A percentile compares a stretch with the other conserved stretches of the same genome.
Evolutionary conservation across 2,888 invertebrate genomes (phyloP).

Genomic region (Nemotelus pantherinus): DNA sequence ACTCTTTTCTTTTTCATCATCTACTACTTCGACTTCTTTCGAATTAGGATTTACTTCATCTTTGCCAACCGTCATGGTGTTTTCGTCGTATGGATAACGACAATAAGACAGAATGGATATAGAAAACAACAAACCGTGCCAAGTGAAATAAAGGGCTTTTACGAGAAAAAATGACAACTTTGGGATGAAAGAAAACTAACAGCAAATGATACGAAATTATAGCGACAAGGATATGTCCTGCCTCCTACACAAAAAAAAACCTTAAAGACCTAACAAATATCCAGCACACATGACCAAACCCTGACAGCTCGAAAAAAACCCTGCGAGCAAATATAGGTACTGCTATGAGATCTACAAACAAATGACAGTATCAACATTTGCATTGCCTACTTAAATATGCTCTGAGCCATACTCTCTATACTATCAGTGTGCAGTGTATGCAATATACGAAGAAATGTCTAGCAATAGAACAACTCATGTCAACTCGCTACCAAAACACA

Average conservation of each 20-base stretch:
- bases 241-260: background rate
- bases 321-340: conserved; percentile 1
- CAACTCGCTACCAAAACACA: conserved; percentile 11
- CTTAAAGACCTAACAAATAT: conserved; percentile 20
- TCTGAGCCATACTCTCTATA: conserved; percentile 15
- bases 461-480: conserved; percentile 24
- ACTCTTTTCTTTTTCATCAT: background rate
- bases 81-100: background rate
- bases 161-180: conserved; percentile 21
- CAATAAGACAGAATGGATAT: background rate
- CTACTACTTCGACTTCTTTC: background rate
- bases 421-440: conserved; percentile 31
- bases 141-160: conserved; percentile 41
- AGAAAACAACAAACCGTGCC: conserved; percentile 2
- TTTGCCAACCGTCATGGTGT: background rate
- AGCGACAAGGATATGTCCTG: conserved; percentile 35
- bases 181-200: conserved; percentile 40
- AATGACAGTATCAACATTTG: conserved; percentile 46
- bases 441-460: conserved; percentile 39
- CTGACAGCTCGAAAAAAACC: background rate
- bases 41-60: conserved; percentile 19
- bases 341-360: conserved; percentile 40
- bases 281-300: background rate
- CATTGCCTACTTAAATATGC: conserved; percentile 45
- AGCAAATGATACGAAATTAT: conserved; percentile 43